phyloP scores from a whole-genome alignment of 2,888 invertebrate species.

The Lasioglossum pauxillum region DNA sequence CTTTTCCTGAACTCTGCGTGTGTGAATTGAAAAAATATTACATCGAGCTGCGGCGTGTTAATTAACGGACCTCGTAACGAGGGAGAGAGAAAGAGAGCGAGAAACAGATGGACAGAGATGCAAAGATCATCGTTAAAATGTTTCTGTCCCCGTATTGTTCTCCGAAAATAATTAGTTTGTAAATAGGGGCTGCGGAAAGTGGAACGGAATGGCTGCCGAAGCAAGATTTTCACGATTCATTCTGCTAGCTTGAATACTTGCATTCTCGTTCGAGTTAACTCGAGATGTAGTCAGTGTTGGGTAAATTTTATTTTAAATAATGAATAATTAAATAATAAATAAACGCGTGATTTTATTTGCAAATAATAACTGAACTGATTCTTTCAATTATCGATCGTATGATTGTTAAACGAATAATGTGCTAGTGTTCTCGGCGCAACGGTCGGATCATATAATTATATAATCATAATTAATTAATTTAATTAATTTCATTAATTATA shows the following conservation, averaged over 20 bases:
- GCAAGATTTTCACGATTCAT: neutral
- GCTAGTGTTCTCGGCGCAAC: too few relatives aligned
- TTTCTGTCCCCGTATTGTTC: neutral
- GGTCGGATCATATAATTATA: too few relatives aligned
- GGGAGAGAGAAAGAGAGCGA: too few relatives aligned
- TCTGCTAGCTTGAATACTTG: neutral
- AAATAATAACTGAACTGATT: too few relatives aligned
- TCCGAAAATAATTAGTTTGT: slow-evolving; percentile 6
- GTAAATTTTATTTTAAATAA: too few relatives aligned
- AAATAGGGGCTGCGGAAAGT: neutral
- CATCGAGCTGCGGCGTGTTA: neutral
- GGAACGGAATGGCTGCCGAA: neutral
- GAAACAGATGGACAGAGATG: neutral
- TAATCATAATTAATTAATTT: too few relatives aligned
- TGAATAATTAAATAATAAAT: too few relatives aligned
- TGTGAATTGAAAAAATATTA: slow-evolving; percentile 3
- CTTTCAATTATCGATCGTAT: too few relatives aligned
- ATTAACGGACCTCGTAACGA: slow-evolving; percentile 12
- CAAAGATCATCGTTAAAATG: neutral
- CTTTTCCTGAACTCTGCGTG: neutral
- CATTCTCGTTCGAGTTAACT: neutral
- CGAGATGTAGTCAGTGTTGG: neutral
- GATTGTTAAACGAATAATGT: too few relatives aligned
- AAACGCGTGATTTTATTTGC: too few relatives aligned
- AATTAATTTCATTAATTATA: too few relatives aligned